Percentiles rank a stretch among this genome's conserved stretches.
These are phyloP conservation scores for Acyrthosiphon pisum DNA, from an alignment of 1,140 invertebrate genomes.

Conservation along the genomic window DNA sequence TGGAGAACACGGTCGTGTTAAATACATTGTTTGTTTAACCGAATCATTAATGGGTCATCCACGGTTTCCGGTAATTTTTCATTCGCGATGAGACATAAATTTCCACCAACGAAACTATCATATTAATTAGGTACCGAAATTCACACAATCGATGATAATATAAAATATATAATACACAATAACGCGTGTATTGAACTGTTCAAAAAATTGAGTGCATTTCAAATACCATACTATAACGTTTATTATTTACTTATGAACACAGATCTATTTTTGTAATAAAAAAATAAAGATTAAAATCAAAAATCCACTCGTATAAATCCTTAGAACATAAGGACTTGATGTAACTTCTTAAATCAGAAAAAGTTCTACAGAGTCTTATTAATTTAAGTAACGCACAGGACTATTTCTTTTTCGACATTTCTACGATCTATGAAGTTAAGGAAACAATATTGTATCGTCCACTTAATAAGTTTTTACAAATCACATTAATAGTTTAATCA, in stretches of 20 bases:
- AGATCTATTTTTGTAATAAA: background rate
- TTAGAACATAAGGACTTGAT: background rate
- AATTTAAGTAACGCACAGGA: background rate
- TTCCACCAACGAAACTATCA: background rate
- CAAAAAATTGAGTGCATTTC: background rate
- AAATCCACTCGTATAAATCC: background rate
- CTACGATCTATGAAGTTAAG: background rate
- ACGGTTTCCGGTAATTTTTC: conserved; percentile 11
- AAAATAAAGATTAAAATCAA: background rate
- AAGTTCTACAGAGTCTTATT: background rate
- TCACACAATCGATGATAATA: background rate
- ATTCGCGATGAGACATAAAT: background rate
- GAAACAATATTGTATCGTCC: background rate
- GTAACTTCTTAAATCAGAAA: background rate
- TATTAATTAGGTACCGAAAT: background rate
- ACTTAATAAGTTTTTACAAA: background rate
- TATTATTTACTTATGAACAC: background rate
- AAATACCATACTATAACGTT: background rate
- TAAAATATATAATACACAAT: too few species aligned
- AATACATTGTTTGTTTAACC: conserved; percentile 51
- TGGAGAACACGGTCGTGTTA: conserved; percentile 33
- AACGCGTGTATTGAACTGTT: background rate
- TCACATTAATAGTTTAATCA: background rate
- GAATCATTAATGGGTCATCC: conserved; percentile 14
- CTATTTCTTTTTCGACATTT: background rate